Percentiles rank a stretch among this genome's conserved stretches.
Conservation (phyloP, 2,113 vertebrate genomes). For the Hemibagrus wyckioides region DNA sequence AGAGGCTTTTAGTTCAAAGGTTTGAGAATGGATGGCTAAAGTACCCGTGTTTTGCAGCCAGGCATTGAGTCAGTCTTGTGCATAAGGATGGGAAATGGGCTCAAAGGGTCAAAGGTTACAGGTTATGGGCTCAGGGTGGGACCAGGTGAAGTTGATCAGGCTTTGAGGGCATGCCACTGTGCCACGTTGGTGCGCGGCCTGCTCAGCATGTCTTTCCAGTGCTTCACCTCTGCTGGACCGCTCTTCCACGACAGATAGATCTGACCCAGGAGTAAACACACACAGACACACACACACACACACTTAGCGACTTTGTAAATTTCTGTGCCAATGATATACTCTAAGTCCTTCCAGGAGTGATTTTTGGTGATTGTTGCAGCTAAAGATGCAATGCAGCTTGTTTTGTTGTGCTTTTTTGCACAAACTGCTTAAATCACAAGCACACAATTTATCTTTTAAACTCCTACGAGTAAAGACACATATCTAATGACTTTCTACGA, state of each 20-base stretch:
- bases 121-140: conserved; percentile 9
- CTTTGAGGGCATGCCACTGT: conserved; percentile 98
- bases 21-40: conserved; percentile 72
- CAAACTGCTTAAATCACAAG: too few species aligned
- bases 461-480: too few species aligned
- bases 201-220: conserved; percentile 99
- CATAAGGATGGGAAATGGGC: conserved; percentile 68
- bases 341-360: too few species aligned
- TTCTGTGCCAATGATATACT: not conserved
- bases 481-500: too few species aligned
- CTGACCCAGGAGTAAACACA: conserved; percentile 64
- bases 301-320: too few species aligned
- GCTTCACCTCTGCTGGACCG: conserved; percentile 94
- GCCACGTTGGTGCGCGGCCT: conserved; percentile 92
- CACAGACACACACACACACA: conserved; percentile 9
- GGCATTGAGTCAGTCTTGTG: conserved; percentile 75
- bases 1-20: conserved; percentile 56
- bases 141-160: conserved; percentile 74
- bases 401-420: too few species aligned
- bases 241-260: conserved; percentile 99
- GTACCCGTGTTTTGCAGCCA: conserved; percentile 76
- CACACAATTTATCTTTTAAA: too few species aligned
- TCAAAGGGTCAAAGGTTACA: conserved; percentile 33
- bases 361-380: too few species aligned
- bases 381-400: too few species aligned